A percentile compares a stretch with the other conserved stretches of the same genome.
Conservation (phyloP, 2,113 vertebrate genomes). For the Sphyrna mokarran region DNA sequence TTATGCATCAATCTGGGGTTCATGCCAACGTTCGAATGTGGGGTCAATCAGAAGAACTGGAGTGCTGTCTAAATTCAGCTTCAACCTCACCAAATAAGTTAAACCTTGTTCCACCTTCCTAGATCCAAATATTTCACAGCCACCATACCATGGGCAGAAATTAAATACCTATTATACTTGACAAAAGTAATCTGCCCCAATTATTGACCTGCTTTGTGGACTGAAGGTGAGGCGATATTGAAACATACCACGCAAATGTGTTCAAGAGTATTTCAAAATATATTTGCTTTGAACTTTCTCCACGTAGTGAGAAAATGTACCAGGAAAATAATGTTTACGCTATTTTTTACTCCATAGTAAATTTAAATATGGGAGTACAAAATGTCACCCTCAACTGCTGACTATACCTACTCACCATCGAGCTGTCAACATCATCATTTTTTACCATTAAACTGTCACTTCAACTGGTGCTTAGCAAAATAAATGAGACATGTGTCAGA, state of each 20-base stretch:
- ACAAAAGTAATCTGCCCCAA: neutral
- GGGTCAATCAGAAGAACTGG: neutral
- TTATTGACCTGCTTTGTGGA: neutral
- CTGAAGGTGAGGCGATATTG: neutral
- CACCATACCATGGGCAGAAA: neutral
- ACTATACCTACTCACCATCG: neutral
- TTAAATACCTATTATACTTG: neutral
- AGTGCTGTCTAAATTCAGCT: neutral
- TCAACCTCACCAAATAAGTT: neutral
- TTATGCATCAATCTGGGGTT: neutral
- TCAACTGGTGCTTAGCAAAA: constrained; percentile 18
- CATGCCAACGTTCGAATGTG: neutral
- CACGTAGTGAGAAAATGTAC: neutral
- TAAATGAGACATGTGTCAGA: constrained; percentile 22
- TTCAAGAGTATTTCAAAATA: neutral
- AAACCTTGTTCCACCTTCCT: neutral
- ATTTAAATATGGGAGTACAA: neutral
- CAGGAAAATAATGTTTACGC: neutral
- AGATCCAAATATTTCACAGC: neutral
- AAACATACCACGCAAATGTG: neutral
- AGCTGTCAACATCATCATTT: constrained; percentile 1
- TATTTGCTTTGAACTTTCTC: neutral
- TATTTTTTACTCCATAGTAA: neutral
- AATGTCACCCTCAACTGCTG: constrained; percentile 8
- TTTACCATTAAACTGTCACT: constrained; percentile 19